Base-by-base conservation (phyloP, 2,888 invertebrate genomes). In the Diarsia brunnea region DNA sequence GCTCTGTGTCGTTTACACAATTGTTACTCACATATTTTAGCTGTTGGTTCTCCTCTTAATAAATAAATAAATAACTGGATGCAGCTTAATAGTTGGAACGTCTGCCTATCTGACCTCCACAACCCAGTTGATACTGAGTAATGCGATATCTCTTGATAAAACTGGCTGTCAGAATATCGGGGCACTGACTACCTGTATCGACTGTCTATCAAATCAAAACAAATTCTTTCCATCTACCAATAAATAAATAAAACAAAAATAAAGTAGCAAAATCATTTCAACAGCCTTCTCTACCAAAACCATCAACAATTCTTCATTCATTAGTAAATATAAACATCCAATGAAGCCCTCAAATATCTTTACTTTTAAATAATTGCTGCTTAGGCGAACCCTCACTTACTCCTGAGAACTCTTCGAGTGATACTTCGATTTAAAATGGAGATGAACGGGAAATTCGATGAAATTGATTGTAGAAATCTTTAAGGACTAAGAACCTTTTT, bases 331-430 rank as follows among this genome's bases (percentile, higher is more conserved):
- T 27, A 65, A 65, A 65, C 38, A 49, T 49, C 27, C 19, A 66
- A 53, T 47, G 21, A 27, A 43, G 38, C 11, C n/a, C 14, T 43
- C 27, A 53, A n/a, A 43, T 63, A 63, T 8, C 19, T 60, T 60
- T n/a, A 61, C 21, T 45, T 75, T 81, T 21, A 79, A 66, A 69
- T 82, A 79, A 82, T 76, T 76, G 27, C 47, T 69, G 43, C 69
- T 66, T 31, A 43, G 55, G 21, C 7, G 63, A 16, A 7, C 24
- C 43, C 69, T 65, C 27, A 53, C 12, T 19, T 24, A 60, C 38
- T 65, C 24, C 27, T 7, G 16, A 77, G 60, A 24, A 31, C 24
- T 24, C 31, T 51, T 68, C 14, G 21, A 79, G 53, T 16, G 65
- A 58, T 66, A 24, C 82, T 82, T 49, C 2, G 47, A 82, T 82